Conservation (phyloP, 1,140 invertebrate genomes). For the Calycopis cecrops region DNA sequence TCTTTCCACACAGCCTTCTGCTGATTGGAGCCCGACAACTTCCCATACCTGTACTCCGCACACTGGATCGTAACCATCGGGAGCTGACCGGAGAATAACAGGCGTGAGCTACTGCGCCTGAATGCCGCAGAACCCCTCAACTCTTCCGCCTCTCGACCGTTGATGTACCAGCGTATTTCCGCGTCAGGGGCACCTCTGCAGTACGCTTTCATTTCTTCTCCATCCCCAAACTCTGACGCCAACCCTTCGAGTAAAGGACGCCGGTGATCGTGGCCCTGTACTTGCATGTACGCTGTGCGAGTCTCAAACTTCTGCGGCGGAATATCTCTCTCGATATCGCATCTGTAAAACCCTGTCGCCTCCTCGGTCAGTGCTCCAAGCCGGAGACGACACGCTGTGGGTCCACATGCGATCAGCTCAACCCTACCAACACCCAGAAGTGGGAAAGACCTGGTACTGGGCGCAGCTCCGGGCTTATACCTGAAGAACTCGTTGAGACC, state of each 20-base stretch:
- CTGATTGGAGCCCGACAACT: slow-evolving; percentile 49
- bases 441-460: slow-evolving; percentile 56
- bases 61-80: slow-evolving; percentile 58
- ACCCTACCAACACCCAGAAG: slow-evolving; percentile 54
- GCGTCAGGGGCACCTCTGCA: slow-evolving; percentile 50
- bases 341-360: slow-evolving; percentile 58
- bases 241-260: slow-evolving; percentile 53
- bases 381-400: slow-evolving; percentile 46
- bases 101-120: slow-evolving; percentile 41
- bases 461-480: slow-evolving; percentile 53
- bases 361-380: slow-evolving; percentile 55
- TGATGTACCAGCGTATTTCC: slow-evolving; percentile 62
- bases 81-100: slow-evolving; percentile 48
- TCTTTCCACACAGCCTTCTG: slow-evolving; percentile 49
- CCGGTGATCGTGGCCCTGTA: slow-evolving; percentile 45
- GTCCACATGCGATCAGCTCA: slow-evolving; percentile 51
- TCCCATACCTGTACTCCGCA: slow-evolving; percentile 53
- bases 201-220: slow-evolving; percentile 53
- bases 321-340: slow-evolving; percentile 56
- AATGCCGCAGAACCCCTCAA: slow-evolving; percentile 40
- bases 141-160: slow-evolving; percentile 46
- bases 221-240: slow-evolving; percentile 48
- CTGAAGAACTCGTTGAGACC: slow-evolving; percentile 60
- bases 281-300: slow-evolving; percentile 50
- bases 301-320: slow-evolving; percentile 56